Evolutionary conservation across 2,113 vertebrate genomes (phyloP).

Genomic region (Rattus rattus): DNA sequence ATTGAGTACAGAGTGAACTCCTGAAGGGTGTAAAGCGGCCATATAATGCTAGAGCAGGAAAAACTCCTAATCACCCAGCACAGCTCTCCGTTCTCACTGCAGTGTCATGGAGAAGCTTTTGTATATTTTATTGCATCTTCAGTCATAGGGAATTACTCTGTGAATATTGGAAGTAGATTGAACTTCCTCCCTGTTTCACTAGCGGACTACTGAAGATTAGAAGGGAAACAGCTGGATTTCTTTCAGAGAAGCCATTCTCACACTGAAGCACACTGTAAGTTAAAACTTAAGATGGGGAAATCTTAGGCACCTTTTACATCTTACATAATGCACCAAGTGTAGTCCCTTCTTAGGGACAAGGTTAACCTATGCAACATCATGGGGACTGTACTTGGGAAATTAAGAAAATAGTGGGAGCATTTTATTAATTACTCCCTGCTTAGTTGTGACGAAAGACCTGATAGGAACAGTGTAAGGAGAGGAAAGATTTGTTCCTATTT

Average conservation of each 20-base stretch:
- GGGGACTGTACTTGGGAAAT: background rate
- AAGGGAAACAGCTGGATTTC: conserved; percentile 19
- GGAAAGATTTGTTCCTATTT: background rate
- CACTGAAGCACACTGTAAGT: background rate
- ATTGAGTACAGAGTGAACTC: background rate
- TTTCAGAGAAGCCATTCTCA: background rate
- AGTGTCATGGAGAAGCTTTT: background rate
- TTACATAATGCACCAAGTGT: background rate
- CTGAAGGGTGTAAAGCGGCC: background rate
- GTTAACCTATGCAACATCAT: background rate
- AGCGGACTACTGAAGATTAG: background rate
- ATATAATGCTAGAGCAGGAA: background rate
- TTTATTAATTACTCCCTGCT: background rate
- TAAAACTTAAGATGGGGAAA: background rate
- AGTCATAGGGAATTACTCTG: background rate
- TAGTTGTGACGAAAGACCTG: background rate
- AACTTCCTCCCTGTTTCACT: background rate
- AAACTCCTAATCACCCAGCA: background rate
- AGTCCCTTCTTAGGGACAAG: background rate
- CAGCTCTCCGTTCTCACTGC: background rate
- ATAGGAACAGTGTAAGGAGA: background rate
- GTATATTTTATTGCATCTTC: background rate
- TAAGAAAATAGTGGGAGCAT: background rate
- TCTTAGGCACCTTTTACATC: background rate
- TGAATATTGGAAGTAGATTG: background rate